These are phyloP conservation scores for Heliocidaris tuberculata DNA, from an alignment of 35 echinoderm and acorn worm genomes.

Conservation along the genomic window DNA sequence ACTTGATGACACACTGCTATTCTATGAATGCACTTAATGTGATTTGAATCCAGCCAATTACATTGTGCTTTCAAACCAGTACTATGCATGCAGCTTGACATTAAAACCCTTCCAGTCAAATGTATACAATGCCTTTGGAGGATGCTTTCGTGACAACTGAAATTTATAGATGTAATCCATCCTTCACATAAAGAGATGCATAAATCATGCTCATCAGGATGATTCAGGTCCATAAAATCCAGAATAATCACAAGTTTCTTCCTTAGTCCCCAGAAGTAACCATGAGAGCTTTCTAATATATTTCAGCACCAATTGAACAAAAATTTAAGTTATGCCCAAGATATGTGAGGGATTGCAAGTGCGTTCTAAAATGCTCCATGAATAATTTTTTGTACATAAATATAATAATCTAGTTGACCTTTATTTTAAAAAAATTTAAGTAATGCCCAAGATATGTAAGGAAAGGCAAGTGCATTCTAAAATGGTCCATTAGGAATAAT, in stretches of 20 bases:
- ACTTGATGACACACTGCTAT: constrained; percentile 10
- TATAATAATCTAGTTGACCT: not conserved
- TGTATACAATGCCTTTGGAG: not conserved
- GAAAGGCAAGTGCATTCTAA: not conserved
- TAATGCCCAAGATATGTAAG: not conserved
- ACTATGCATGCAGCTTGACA: not conserved
- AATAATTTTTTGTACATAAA: not conserved
- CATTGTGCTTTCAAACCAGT: not conserved
- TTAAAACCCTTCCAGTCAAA: not conserved
- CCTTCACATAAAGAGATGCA: not conserved
- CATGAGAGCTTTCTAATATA: not conserved
- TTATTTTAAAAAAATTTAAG: no score
- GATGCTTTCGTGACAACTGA: constrained; percentile 2
- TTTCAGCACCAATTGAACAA: not conserved
- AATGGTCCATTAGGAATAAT: not conserved
- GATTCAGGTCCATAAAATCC: not conserved
- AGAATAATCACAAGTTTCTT: not conserved
- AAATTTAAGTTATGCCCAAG: not conserved
- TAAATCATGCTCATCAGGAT: not conserved
- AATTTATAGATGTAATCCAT: constrained; percentile 14
- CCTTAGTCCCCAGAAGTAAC: not conserved
- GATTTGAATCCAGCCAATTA: constrained; percentile 10
- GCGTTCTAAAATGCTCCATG: not conserved
- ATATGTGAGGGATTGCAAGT: not conserved
- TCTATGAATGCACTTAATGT: constrained; percentile 7